Percentiles rank a stretch among this genome's conserved stretches.
phyloP scores from a whole-genome alignment of 2,888 invertebrate genomes.

The Andrena flavipes region DNA sequence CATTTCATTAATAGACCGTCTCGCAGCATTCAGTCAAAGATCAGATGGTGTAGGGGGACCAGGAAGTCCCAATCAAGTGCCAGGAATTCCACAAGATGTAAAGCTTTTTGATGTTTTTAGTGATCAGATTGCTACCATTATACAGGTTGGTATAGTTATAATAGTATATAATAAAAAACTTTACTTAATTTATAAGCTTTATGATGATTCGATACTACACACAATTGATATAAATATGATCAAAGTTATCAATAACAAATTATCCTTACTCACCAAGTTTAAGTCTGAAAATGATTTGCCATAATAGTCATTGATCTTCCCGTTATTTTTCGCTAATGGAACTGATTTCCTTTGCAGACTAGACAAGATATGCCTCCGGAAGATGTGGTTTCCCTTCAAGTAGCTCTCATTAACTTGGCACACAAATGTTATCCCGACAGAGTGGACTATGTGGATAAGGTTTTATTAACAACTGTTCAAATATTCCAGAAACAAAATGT shows the following conservation, averaged over 20 bases:
- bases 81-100: conserved; percentile 93
- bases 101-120: conserved; percentile 99
- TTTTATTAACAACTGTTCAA: conserved; percentile 95
- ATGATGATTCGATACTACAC: conserved; percentile 79
- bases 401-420: conserved; percentile 96
- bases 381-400: conserved; percentile 97
- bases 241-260: conserved; percentile 48
- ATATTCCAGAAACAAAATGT: conserved; percentile 96
- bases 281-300: conserved; percentile 79
- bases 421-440: conserved; percentile 98
- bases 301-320: background rate
- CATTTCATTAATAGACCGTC: conserved; percentile 96
- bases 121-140: conserved; percentile 97
- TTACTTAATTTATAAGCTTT: conserved; percentile 46
- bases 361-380: conserved; percentile 98
- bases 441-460: conserved; percentile 97
- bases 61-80: conserved; percentile 86
- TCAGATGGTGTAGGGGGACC: conserved; percentile 87
- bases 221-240: conserved; percentile 73
- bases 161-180: conserved; percentile 9
- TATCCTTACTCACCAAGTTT: conserved; percentile 81
- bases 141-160: conserved; percentile 88
- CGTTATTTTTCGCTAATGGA: background rate
- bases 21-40: conserved; percentile 94
- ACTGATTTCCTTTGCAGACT: conserved; percentile 86